phyloP scores from a whole-genome alignment of 2,797 vertebrate genomes.

The Characodon lateralis region DNA sequence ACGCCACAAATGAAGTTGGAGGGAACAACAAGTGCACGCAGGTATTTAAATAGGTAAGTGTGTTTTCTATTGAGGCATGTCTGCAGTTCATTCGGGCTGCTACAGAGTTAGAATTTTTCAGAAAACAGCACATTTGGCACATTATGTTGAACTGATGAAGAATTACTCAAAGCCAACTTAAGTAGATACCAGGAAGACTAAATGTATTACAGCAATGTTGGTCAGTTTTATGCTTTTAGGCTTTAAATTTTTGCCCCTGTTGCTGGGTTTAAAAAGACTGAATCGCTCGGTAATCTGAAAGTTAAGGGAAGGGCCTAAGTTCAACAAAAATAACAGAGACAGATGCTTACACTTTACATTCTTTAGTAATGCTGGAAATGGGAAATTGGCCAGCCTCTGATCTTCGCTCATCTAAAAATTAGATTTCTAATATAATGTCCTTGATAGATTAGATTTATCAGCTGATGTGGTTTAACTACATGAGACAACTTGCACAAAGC shows the following conservation, averaged over 20 bases:
- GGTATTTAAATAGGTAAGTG: background rate
- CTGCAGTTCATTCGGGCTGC: no score
- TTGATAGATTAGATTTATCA: background rate
- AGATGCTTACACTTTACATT: no score
- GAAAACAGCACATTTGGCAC: background rate
- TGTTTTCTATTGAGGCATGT: no score
- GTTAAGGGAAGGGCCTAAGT: background rate
- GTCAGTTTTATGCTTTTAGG: background rate
- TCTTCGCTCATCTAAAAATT: background rate
- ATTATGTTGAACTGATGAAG: background rate
- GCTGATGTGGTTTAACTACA: background rate
- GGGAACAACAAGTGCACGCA: background rate
- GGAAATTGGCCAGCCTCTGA: background rate
- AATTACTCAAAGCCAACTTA: background rate
- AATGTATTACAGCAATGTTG: background rate
- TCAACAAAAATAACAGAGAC: background rate
- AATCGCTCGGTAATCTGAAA: background rate
- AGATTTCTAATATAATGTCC: background rate
- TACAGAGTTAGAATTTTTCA: background rate
- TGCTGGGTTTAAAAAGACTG: background rate
- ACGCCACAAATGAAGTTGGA: background rate
- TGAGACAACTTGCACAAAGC: constrained; percentile 3
- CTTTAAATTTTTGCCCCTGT: background rate
- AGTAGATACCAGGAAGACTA: background rate
- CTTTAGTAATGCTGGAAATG: background rate